These are phyloP conservation scores for Antennarius maculatus DNA, from an alignment of 2,797 vertebrate genomes.

Conservation along the genomic window DNA sequence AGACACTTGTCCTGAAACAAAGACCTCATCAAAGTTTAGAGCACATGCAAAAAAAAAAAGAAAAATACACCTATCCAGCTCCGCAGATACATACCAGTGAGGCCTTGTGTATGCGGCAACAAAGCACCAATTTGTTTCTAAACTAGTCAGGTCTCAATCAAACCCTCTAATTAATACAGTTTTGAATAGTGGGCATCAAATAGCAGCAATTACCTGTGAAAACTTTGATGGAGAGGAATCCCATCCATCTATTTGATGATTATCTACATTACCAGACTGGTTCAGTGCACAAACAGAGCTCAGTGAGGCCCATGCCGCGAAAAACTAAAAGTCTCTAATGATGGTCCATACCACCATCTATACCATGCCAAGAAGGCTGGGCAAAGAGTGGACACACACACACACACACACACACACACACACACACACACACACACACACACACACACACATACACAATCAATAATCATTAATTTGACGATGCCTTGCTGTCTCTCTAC, in stretches of 20 bases:
- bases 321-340: constrained; percentile 64
- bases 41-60: constrained; percentile 24
- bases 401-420: constrained; percentile 4
- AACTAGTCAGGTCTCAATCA: constrained; percentile 63
- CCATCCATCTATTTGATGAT: constrained; percentile 64
- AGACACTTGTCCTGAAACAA: constrained; percentile 55
- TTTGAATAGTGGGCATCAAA: constrained; percentile 70
- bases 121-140: constrained; percentile 75
- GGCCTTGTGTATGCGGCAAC: constrained; percentile 69
- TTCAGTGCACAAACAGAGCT: constrained; percentile 66
- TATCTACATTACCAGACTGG: constrained; percentile 53
- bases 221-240: constrained; percentile 75
- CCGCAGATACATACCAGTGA: constrained; percentile 47
- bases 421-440: not conserved
- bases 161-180: constrained; percentile 79
- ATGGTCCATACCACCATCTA: constrained; percentile 50
- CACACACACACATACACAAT: constrained; percentile 1
- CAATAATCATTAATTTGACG: not conserved
- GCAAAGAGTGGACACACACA: not conserved
- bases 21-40: constrained; percentile 65
- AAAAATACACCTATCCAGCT: constrained; percentile 23
- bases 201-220: constrained; percentile 77
- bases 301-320: constrained; percentile 43
- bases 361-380: not conserved
- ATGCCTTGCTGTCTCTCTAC: not conserved